A percentile compares a stretch with the other conserved stretches of the same genome.
Evolutionary conservation across 1,140 invertebrate genomes (phyloP).

Genomic region (Caenorhabditis briggsae): DNA sequence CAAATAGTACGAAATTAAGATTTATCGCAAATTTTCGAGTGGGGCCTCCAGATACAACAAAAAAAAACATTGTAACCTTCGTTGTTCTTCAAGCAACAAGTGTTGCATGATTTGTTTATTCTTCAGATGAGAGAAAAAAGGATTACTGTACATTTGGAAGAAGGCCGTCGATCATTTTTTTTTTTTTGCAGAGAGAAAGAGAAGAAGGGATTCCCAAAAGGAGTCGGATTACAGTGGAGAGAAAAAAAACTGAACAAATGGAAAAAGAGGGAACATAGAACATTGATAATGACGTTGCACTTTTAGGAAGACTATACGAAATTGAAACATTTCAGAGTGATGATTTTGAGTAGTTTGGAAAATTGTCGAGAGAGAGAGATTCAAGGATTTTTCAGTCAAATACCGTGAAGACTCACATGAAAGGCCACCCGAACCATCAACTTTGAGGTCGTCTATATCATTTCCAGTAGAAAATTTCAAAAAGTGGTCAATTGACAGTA

Average conservation of each 20-base stretch:
- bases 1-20: neutral
- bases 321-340: neutral
- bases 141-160: constrained; percentile 35
- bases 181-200: neutral
- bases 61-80: neutral
- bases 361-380: no score
- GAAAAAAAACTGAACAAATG: neutral
- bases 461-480: no score
- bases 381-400: no score
- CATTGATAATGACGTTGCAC: neutral
- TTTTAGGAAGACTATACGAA: neutral
- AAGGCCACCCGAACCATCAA: no score
- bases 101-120: constrained; percentile 1
- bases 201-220: constrained; percentile 20
- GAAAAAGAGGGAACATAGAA: neutral
- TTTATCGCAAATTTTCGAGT: constrained; percentile 4
- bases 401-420: no score
- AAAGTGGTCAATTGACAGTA: no score
- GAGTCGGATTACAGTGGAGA: constrained; percentile 1
- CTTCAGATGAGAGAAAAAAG: neutral
- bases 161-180: constrained; percentile 32
- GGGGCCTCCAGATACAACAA: neutral
- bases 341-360: no score
- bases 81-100: neutral
- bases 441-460: no score